Percentiles rank a stretch among this genome's conserved stretches.
phyloP scores from a whole-genome alignment of 2,113 vertebrate genomes.

The Oplegnathus fasciatus region DNA sequence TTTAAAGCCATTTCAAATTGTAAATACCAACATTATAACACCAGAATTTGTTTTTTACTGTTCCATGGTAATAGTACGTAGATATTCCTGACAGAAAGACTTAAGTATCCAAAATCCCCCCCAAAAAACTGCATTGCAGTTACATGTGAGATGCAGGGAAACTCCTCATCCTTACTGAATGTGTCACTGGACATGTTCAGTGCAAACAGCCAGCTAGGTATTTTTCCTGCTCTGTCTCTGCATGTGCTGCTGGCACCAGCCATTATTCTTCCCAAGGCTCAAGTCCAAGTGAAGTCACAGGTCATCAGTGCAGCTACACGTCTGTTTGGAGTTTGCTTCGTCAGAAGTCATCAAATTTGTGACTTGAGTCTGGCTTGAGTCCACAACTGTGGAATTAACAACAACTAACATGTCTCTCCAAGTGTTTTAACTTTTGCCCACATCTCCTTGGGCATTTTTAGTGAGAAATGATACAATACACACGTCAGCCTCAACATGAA shows the following conservation, averaged over 20 bases:
- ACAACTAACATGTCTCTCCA: not conserved
- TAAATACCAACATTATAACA: not conserved
- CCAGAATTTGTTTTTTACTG: not conserved
- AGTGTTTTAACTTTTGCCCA: not conserved
- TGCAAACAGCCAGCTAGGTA: not conserved
- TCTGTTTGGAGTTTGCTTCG: slow-evolving; percentile 6
- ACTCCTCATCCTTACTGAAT: slow-evolving; percentile 2
- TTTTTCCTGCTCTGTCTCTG: slow-evolving; percentile 23
- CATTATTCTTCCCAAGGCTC: not conserved
- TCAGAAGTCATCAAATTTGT: slow-evolving; percentile 9
- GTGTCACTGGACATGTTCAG: not conserved
- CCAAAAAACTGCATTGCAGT: not conserved
- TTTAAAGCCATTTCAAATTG: not conserved
- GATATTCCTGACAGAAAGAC: not conserved
- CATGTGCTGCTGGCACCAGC: slow-evolving; percentile 12
- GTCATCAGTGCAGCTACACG: slow-evolving; percentile 9
- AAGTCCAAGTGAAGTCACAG: slow-evolving; percentile 12
- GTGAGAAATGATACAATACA: not conserved
- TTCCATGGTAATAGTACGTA: not conserved
- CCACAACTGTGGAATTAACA: not conserved
- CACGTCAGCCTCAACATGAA: not conserved
- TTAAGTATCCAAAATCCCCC: not conserved
- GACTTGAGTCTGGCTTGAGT: not conserved
- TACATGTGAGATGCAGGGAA: slow-evolving; percentile 34
- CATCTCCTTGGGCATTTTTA: not conserved